These are phyloP conservation scores for Gyrodactylus bullatarudis DNA, from an alignment of 1,140 invertebrate genomes.

Conservation along the genomic window DNA sequence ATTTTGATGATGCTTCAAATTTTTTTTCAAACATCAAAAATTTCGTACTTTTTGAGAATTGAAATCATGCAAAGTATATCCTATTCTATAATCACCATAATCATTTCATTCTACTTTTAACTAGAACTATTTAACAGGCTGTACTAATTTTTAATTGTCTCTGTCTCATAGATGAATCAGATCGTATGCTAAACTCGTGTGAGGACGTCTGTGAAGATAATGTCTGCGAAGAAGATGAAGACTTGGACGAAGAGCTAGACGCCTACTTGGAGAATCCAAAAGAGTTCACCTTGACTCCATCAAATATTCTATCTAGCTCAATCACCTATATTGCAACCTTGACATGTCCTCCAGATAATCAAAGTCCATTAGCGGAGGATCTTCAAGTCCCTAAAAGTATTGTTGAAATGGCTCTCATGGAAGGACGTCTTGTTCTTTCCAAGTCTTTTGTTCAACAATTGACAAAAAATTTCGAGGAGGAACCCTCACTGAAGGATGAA, in stretches of 20 bases:
- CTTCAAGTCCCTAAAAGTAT: neutral
- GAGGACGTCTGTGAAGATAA: too few species aligned
- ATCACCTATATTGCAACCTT: neutral
- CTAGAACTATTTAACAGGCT: too few species aligned
- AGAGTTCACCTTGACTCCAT: neutral
- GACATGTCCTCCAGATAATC: neutral
- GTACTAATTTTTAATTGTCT: too few species aligned
- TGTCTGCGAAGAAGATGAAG: neutral
- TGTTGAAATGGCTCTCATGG: neutral
- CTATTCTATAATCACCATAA: too few species aligned
- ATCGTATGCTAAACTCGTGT: too few species aligned
- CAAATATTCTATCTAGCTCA: neutral
- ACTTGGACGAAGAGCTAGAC: neutral
- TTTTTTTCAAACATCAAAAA: too few species aligned
- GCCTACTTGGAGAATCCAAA: neutral
- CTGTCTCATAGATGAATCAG: too few species aligned
- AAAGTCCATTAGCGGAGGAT: neutral
- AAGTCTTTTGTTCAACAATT: neutral
- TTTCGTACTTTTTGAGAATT: too few species aligned
- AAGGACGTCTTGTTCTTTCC: neutral
- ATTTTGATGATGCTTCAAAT: too few species aligned
- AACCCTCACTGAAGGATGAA: neutral
- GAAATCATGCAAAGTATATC: too few species aligned
- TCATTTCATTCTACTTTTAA: too few species aligned
- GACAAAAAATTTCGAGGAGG: neutral